Evolutionary conservation across 2,113 vertebrate genomes (phyloP).

Genomic region (Apodemus speciosus): DNA sequence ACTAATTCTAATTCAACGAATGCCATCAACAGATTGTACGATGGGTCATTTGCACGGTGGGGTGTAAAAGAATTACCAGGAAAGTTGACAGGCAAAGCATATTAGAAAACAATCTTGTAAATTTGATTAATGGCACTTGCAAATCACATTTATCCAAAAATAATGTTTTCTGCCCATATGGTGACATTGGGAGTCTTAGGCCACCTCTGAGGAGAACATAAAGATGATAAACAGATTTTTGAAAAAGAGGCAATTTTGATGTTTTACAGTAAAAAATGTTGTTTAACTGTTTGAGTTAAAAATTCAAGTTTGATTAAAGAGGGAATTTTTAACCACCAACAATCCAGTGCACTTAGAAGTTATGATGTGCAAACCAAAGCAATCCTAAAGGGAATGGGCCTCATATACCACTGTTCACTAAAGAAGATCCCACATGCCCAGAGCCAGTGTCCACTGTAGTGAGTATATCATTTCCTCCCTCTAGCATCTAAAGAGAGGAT

Average conservation of each 20-base stretch:
- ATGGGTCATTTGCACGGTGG: conserved; percentile 73
- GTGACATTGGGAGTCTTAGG: not conserved
- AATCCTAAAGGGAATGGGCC: too few relatives aligned
- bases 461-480: not conserved
- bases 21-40: conserved; percentile 66
- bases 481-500: not conserved
- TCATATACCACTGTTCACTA: not conserved
- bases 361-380: not conserved
- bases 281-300: conserved; percentile 33
- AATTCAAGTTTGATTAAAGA: not conserved
- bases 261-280: conserved; percentile 35
- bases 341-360: not conserved
- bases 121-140: conserved; percentile 66
- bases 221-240: not conserved
- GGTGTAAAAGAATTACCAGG: conserved; percentile 60
- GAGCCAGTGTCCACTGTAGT: not conserved
- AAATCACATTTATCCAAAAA: conserved; percentile 60
- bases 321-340: not conserved
- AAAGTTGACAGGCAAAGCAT: conserved; percentile 65
- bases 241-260: not conserved
- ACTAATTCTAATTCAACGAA: conserved; percentile 65
- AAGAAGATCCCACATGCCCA: accelerated
- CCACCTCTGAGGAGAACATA: conserved; percentile 36
- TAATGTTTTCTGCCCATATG: conserved; percentile 44
- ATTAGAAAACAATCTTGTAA: conserved; percentile 68